phyloP scores from a whole-genome alignment of 2,888 invertebrate species.

The Camponotus fellah region DNA sequence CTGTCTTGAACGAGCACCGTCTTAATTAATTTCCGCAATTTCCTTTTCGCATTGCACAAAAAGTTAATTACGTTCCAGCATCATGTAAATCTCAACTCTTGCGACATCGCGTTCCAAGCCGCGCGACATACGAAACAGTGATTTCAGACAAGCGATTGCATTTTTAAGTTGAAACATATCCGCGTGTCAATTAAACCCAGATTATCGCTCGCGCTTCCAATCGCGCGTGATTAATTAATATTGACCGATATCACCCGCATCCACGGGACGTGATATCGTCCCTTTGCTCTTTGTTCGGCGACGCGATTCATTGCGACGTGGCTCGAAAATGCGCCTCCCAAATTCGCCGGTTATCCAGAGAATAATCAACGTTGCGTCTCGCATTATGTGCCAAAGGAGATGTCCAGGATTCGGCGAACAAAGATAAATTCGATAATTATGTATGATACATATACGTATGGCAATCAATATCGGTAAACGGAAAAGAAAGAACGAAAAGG shows the following conservation, averaged over 20 bases:
- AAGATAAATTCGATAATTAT: background rate
- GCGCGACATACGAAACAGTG: slow-evolving; percentile 42
- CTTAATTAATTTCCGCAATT: slow-evolving; percentile 63
- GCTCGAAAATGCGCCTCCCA: slow-evolving; percentile 13
- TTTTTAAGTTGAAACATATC: slow-evolving; percentile 50
- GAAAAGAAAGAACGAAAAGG: background rate
- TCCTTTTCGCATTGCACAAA: slow-evolving; percentile 59
- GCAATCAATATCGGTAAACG: background rate
- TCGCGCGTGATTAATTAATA: slow-evolving; percentile 33
- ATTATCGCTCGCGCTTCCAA: slow-evolving; percentile 35
- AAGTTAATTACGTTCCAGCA: slow-evolving; percentile 45
- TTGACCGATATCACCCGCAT: slow-evolving; percentile 31
- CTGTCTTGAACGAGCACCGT: slow-evolving; percentile 42
- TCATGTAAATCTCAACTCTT: background rate
- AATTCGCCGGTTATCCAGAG: background rate
- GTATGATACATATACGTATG: background rate
- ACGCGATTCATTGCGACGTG: background rate
- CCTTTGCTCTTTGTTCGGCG: slow-evolving; percentile 38
- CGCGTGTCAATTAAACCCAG: slow-evolving; percentile 50
- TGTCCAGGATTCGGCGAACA: background rate
- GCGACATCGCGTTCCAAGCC: background rate
- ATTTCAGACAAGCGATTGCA: slow-evolving; percentile 46
- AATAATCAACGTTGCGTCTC: slow-evolving; percentile 31
- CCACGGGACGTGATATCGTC: slow-evolving; percentile 31
- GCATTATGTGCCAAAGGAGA: background rate